A percentile compares a stretch with the other conserved stretches of the same genome.
Conservation (phyloP, 1,140 invertebrate species). For the Branchinecta lindahli region DNA sequence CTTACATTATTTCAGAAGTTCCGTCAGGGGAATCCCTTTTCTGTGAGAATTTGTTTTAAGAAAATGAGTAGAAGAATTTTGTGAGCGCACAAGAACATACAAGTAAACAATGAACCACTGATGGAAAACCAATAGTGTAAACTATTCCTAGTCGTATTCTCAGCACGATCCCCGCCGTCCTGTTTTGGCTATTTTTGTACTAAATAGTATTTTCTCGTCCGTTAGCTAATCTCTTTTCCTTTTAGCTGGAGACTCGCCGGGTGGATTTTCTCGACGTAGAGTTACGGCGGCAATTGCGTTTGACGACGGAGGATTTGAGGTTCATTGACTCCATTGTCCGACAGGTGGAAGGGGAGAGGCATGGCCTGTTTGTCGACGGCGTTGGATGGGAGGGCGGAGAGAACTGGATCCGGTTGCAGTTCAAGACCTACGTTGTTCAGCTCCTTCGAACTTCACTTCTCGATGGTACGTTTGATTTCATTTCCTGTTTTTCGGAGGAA, state of each 20-base stretch:
- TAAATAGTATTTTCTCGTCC: no score
- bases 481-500: background rate
- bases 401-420: slow-evolving; percentile 90
- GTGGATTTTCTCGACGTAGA: slow-evolving; percentile 77
- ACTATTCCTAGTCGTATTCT: no score
- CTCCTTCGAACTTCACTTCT: slow-evolving; percentile 63
- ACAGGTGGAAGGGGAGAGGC: slow-evolving; percentile 51
- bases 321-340: slow-evolving; percentile 87
- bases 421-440: slow-evolving; percentile 76
- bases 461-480: slow-evolving; percentile 39
- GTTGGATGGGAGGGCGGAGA: slow-evolving; percentile 81
- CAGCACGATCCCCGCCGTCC: no score
- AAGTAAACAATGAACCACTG: no score
- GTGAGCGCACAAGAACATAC: no score
- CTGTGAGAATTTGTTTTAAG: no score
- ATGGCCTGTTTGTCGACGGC: slow-evolving; percentile 54
- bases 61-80: no score
- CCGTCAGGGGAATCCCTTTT: no score
- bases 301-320: slow-evolving; percentile 86
- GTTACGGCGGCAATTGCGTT: slow-evolving; percentile 58
- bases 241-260: slow-evolving; percentile 51
- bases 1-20: no score
- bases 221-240: slow-evolving; percentile 14
- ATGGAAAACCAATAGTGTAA: no score
- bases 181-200: no score